Conservation (phyloP, 2,113 vertebrate species). For the Cyprichromis sp. region DNA sequence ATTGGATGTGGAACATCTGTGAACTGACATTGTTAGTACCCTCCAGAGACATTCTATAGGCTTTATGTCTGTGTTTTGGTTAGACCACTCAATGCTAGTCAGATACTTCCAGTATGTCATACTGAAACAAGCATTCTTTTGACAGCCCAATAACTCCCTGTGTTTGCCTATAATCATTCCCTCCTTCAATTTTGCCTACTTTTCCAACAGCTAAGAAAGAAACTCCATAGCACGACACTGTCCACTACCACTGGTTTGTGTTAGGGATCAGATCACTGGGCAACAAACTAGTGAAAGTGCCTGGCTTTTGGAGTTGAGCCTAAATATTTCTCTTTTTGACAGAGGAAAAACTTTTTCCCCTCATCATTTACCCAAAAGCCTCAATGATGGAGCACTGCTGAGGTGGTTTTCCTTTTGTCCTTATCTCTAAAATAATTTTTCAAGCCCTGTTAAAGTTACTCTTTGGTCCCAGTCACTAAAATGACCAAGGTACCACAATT, state of each 20-base stretch:
- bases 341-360: fast-evolving
- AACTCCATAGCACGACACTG: neutral
- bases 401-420: neutral
- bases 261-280: neutral
- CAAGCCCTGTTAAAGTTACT: neutral
- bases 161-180: neutral
- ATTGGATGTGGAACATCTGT: neutral
- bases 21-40: neutral
- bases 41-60: neutral
- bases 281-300: neutral
- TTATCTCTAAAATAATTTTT: fast-evolving
- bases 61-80: neutral
- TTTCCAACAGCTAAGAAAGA: neutral
- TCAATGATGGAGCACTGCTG: neutral
- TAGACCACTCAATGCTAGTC: neutral
- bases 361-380: neutral
- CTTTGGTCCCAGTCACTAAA: neutral
- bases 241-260: neutral
- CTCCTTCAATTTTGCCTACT: neutral
- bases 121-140: neutral
- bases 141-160: neutral
- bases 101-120: neutral
- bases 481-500: neutral
- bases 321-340: neutral
- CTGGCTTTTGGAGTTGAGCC: neutral